Percentiles rank a stretch among this genome's conserved stretches.
phyloP scores from a whole-genome alignment of 2,113 vertebrate species.

The Stigmatopora argus region DNA sequence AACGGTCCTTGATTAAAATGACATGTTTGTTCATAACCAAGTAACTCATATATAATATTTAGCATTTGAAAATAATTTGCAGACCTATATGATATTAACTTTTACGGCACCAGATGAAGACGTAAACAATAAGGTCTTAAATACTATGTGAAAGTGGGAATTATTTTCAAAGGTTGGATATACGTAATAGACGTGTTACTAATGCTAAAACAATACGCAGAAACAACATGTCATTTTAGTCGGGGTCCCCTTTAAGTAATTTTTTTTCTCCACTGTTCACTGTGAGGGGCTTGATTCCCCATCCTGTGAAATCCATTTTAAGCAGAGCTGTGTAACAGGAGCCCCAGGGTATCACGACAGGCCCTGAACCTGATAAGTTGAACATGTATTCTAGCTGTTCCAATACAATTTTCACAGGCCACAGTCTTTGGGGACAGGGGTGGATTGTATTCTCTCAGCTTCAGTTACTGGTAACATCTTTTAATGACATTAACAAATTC shows the following conservation, averaged over 20 bases:
- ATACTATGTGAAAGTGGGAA: too few species aligned
- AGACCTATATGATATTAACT: too few species aligned
- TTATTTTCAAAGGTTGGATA: too few species aligned
- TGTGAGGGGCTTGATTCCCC: constrained; percentile 31
- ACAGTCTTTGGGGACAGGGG: constrained; percentile 69
- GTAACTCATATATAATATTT: too few species aligned
- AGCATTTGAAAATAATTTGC: too few species aligned
- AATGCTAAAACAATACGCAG: too few species aligned
- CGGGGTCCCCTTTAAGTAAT: neutral
- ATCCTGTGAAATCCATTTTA: constrained; percentile 74
- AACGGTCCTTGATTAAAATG: too few species aligned
- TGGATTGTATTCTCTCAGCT: constrained; percentile 87
- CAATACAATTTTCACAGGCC: constrained; percentile 94
- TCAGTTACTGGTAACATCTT: constrained; percentile 92
- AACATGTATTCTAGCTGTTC: constrained; percentile 96
- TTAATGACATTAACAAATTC: constrained; percentile 99
- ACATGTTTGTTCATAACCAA: too few species aligned
- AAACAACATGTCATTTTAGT: too few species aligned
- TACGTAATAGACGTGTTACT: too few species aligned
- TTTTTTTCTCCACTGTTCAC: neutral
- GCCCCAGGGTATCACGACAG: constrained; percentile 77
- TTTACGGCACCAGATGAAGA: too few species aligned
- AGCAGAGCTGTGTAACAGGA: constrained; percentile 79
- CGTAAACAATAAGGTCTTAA: too few species aligned
- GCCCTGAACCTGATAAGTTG: constrained; percentile 87